phyloP scores from a whole-genome alignment of 2,888 invertebrate species.

The Norana najaformis region DNA sequence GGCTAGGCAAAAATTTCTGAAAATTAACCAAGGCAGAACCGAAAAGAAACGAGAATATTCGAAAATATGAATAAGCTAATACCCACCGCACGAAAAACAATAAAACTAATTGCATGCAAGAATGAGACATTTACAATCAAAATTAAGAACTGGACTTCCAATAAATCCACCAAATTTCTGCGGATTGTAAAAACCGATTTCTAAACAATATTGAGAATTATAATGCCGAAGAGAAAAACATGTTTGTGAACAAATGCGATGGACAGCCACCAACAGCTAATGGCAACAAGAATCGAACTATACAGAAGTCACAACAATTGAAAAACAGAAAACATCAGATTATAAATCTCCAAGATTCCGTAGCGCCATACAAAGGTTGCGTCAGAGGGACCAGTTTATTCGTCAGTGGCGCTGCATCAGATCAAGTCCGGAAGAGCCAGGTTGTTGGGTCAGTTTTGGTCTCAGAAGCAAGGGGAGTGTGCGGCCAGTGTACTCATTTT shows the following conservation, averaged over 20 bases:
- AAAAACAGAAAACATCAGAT: too few relatives aligned
- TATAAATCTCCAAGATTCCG: too few relatives aligned
- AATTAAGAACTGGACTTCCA: background rate
- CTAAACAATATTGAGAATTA: background rate
- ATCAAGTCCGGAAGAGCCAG: too few relatives aligned
- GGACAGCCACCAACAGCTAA: background rate
- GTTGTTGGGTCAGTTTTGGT: too few relatives aligned
- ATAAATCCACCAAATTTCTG: background rate
- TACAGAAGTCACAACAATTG: too few relatives aligned
- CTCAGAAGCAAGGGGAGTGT: too few relatives aligned
- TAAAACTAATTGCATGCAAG: background rate
- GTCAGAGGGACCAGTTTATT: too few relatives aligned
- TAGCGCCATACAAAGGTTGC: too few relatives aligned
- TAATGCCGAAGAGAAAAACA: background rate
- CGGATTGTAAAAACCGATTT: background rate
- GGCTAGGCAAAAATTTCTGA: background rate
- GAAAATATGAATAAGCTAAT: background rate
- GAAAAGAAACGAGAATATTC: background rate
- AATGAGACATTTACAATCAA: background rate
- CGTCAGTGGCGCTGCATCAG: too few relatives aligned
- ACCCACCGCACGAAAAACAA: background rate
- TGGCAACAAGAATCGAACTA: too few relatives aligned
- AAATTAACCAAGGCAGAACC: background rate
- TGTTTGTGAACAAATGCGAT: background rate
- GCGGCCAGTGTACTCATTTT: too few relatives aligned